Evolutionary conservation across 2,888 invertebrate species (phyloP), one percentile per base, ranked within the genome.

Genomic region (Drosophila suboccidentalis): DNA sequence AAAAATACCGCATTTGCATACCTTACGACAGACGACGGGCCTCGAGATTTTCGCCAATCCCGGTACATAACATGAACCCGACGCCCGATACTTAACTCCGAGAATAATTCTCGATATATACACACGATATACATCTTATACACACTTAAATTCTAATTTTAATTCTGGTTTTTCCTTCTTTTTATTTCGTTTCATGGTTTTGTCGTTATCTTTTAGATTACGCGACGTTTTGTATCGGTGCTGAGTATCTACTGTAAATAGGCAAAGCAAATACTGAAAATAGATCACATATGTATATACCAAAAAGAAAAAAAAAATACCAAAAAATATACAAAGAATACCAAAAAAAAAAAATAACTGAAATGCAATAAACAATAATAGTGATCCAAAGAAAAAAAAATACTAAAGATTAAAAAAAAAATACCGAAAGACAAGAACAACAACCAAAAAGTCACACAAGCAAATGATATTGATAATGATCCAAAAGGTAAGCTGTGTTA

Each of bases 141-240:
- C 54, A 36, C 60, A 55, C 39, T 80, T 65, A 9, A 62, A 59
- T 87, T 79, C 82, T 80, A 79, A 82, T 90, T 83, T 88, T 77
- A 88, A 88, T 86, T 88, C 57, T 44, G 65, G 65, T 66, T 71
- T 88, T 81, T 73, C 84, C 84, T 83, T 88, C 83, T 83, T 90
- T 91, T 88, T 85, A 82, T 92, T 92, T 92, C 90, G 90, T 91
- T 91, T 91, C 91, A 92, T 91, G 89, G 75, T 71, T 85, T 87
- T 88, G 22, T 86, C 83, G 84, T 91, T 92, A 90, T 88, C 87
- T 87, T 92, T 91, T 92, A 92, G 93, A 92, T 92, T 92, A 92
- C 91, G 92, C 92, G 88, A 92, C 92, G 91, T 92, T 92, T 93
- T 92, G 93, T 93, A 93, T 92, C 92, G 92, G 92, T 87, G 92